Conservation (phyloP, 2,888 invertebrate genomes). For the Polia nebulosa region DNA sequence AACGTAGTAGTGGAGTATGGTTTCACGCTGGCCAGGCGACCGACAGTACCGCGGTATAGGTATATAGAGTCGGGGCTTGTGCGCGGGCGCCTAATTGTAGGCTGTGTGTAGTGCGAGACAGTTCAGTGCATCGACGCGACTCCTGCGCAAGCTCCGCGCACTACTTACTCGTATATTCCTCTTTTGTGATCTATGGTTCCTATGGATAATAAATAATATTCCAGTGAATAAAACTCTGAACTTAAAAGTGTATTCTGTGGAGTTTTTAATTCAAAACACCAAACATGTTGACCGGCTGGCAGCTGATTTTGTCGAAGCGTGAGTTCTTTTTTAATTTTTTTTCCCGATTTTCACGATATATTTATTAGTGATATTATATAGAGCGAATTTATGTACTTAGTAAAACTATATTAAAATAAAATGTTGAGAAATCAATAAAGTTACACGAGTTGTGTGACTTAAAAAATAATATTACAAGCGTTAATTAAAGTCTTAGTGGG, state of each 20-base stretch:
- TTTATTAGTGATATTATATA: background rate
- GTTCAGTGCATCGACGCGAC: slow-evolving; percentile 63
- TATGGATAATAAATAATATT: slow-evolving; percentile 56
- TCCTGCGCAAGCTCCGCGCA: slow-evolving; percentile 66
- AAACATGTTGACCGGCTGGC: slow-evolving; percentile 88
- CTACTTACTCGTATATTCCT: slow-evolving; percentile 48
- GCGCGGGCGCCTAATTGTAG: slow-evolving; percentile 85
- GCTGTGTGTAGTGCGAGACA: slow-evolving; percentile 70
- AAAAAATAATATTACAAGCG: background rate
- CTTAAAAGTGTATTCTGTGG: slow-evolving; percentile 63
- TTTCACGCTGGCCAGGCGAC: slow-evolving; percentile 60
- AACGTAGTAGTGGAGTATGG: slow-evolving; percentile 34
- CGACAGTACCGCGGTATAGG: slow-evolving; percentile 68
- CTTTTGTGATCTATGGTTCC: slow-evolving; percentile 67
- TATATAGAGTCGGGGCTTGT: slow-evolving; percentile 81
- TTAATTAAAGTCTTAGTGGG: background rate
- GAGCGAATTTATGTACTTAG: slow-evolving; percentile 10
- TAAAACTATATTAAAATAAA: slow-evolving; percentile 3
- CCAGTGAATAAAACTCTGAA: slow-evolving; percentile 55
- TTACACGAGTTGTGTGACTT: background rate
- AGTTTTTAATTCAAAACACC: slow-evolving; percentile 53
- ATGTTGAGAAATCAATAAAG: background rate
- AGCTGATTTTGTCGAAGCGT: slow-evolving; percentile 86
- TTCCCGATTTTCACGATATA: background rate
- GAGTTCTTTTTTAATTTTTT: slow-evolving; percentile 71